Conservation (phyloP, 2,113 vertebrate genomes). For the Aleadryas rufinucha region DNA sequence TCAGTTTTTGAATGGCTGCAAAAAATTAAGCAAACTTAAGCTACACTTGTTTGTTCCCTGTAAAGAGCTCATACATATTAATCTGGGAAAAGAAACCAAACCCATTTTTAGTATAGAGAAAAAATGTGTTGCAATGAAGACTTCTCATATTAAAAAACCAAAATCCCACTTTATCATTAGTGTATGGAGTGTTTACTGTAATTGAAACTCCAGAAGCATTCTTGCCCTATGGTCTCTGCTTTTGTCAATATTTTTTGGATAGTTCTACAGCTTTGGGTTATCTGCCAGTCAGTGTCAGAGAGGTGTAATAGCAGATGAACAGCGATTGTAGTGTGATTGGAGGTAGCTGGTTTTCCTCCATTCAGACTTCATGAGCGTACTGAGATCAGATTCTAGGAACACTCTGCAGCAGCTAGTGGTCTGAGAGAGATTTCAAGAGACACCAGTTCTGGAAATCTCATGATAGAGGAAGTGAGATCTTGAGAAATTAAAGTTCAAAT, state of each 20-base stretch:
- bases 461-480: neutral
- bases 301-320: neutral
- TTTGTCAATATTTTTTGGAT: neutral
- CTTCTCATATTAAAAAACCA: neutral
- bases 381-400: neutral
- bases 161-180: neutral
- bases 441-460: neutral
- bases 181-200: neutral
- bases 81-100: neutral
- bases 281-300: neutral
- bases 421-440: neutral
- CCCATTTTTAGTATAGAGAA: neutral
- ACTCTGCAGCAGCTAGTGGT: neutral
- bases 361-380: neutral
- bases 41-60: neutral
- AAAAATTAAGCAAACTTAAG: neutral
- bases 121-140: neutral
- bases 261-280: neutral
- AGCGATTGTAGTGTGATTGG: rapidly evolving
- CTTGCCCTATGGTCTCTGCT: neutral
- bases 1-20: neutral
- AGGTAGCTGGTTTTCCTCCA: neutral
- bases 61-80: neutral
- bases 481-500: neutral
- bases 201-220: neutral